A percentile compares a stretch with the other conserved stretches of the same genome.
Evolutionary conservation across 2,888 invertebrate species (phyloP).

Genomic region (Meganola albula): DNA sequence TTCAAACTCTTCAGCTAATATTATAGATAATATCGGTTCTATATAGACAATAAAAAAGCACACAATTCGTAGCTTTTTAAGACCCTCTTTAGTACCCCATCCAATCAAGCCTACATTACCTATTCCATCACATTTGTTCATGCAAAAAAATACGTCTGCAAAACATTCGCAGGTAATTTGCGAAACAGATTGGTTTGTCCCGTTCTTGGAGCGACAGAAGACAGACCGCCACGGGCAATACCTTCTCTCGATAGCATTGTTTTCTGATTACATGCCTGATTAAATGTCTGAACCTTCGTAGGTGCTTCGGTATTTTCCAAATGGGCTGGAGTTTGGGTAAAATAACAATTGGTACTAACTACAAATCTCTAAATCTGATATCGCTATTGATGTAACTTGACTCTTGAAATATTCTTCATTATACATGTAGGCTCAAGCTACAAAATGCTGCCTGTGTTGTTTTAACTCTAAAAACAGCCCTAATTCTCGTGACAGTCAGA

Average conservation of each 20-base stretch:
- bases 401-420: too few relatives aligned
- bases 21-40: too few relatives aligned
- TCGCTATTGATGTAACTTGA: too few relatives aligned
- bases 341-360: too few relatives aligned
- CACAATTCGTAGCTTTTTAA: too few relatives aligned
- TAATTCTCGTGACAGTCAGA: too few relatives aligned
- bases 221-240: conserved; percentile 29
- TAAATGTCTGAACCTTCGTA: conserved; percentile 48
- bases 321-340: conserved; percentile 13
- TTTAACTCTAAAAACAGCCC: too few relatives aligned
- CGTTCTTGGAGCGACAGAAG: conserved; percentile 25
- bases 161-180: conserved; percentile 30
- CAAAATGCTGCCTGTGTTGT: too few relatives aligned
- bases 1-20: too few relatives aligned
- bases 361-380: too few relatives aligned
- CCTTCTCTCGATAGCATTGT: conserved; percentile 57
- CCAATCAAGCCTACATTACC: conserved; percentile 23
- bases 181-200: conserved; percentile 31
- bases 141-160: conserved; percentile 27
- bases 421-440: too few relatives aligned
- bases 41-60: too few relatives aligned
- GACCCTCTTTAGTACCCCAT: conserved; percentile 16
- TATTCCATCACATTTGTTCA: conserved; percentile 20
- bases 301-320: conserved; percentile 24
- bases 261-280: conserved; percentile 69